Conservation (phyloP, 2,888 invertebrate genomes). For the Falcaria lacertinaria region DNA sequence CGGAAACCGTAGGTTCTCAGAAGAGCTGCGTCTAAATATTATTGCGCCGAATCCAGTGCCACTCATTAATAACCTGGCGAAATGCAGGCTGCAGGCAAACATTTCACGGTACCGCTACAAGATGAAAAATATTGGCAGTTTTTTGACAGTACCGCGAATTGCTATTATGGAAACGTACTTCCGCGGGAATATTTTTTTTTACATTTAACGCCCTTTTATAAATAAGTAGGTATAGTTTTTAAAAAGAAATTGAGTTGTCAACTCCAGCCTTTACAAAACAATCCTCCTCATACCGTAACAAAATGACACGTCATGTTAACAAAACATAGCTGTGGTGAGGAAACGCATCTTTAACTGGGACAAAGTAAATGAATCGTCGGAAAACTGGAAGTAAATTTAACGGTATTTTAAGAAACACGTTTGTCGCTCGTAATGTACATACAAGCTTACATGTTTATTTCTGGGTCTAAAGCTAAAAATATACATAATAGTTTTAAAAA, state of each 20-base stretch:
- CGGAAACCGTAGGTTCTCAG: slow-evolving; percentile 62
- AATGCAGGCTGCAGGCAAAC: slow-evolving; percentile 36
- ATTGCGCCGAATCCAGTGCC: slow-evolving; percentile 37
- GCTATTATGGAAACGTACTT: not conserved
- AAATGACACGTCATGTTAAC: no score
- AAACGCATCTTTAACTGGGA: slow-evolving; percentile 36
- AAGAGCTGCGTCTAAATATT: slow-evolving; percentile 55
- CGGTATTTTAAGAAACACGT: slow-evolving; percentile 38
- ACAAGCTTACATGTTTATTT: slow-evolving; percentile 11
- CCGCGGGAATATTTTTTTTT: slow-evolving; percentile 38
- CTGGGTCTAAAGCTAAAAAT: slow-evolving; percentile 13
- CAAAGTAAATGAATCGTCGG: slow-evolving; percentile 44
- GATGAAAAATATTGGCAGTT: slow-evolving; percentile 45
- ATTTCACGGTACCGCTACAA: slow-evolving; percentile 46
- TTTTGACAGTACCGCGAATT: slow-evolving; percentile 36
- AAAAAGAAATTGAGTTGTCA: no score
- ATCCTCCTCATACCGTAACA: no score
- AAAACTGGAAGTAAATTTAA: slow-evolving; percentile 47
- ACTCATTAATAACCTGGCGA: slow-evolving; percentile 36
- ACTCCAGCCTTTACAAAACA: no score
- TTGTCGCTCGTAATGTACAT: slow-evolving; percentile 8
- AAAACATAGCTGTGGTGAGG: slow-evolving; percentile 7
- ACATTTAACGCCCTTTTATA: slow-evolving; percentile 24
- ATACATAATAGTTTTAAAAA: slow-evolving; percentile 12
- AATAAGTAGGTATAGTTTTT: not conserved